phyloP scores from a whole-genome alignment of 2,113 vertebrate genomes.

The Engraulis encrasicolus region DNA sequence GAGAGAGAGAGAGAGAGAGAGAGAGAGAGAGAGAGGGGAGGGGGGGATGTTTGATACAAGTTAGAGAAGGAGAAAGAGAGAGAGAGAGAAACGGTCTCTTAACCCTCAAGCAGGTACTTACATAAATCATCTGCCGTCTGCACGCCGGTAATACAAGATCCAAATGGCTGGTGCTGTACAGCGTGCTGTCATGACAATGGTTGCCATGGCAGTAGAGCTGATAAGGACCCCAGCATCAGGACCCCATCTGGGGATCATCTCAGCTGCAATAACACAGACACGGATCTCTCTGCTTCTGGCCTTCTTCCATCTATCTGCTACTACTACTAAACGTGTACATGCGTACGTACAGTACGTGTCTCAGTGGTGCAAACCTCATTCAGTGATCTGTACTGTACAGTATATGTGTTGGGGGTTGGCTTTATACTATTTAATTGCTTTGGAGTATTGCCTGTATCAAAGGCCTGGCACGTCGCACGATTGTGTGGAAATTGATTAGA shows the following conservation, averaged over 20 bases:
- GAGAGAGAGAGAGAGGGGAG: too few relatives aligned
- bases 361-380: background rate
- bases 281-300: background rate
- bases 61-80: too few relatives aligned
- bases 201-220: background rate
- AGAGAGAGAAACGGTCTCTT: background rate
- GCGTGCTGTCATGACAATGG: slow-evolving; percentile 1
- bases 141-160: background rate
- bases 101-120: background rate
- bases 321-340: too few relatives aligned
- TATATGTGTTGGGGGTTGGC: background rate
- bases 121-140: background rate
- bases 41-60: background rate
- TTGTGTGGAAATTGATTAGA: background rate
- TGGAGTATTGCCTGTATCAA: background rate
- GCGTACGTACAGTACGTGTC: background rate
- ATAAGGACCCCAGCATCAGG: background rate
- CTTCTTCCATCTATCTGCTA: too few relatives aligned
- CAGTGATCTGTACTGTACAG: too few relatives aligned
- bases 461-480: background rate
- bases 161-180: background rate
- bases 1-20: too few relatives aligned
- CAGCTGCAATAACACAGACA: background rate
- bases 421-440: slow-evolving; percentile 8
- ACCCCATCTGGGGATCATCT: background rate